A percentile compares a stretch with the other conserved stretches of the same genome.
Conservation (phyloP, 2,888 invertebrate species). For the Branchinecta sandiegonensis region DNA sequence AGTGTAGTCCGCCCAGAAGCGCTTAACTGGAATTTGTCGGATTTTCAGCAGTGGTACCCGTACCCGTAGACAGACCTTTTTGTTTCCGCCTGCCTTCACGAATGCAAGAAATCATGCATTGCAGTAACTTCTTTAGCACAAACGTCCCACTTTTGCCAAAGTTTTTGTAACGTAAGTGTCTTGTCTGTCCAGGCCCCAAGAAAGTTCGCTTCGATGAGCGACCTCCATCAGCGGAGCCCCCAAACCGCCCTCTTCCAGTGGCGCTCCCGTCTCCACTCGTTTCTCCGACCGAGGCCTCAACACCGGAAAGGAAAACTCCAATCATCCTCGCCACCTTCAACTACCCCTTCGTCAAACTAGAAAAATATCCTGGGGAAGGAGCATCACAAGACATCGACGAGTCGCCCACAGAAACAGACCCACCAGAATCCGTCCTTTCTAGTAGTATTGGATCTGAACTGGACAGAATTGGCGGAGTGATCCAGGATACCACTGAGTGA, state of each 20-base stretch:
- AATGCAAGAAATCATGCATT: too few species aligned
- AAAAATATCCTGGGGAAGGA: background rate
- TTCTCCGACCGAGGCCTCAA: background rate
- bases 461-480: background rate
- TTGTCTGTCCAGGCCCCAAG: background rate
- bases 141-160: too few species aligned
- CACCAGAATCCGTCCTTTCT: constrained; percentile 1
- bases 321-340: background rate
- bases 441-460: constrained; percentile 11
- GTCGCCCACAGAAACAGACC: background rate
- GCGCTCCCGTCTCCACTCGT: background rate
- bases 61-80: too few species aligned
- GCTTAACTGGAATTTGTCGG: too few species aligned
- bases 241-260: background rate
- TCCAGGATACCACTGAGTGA: background rate
- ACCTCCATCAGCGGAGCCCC: background rate
- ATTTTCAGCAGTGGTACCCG: too few species aligned
- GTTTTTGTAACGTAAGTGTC: too few species aligned
- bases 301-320: background rate
- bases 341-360: background rate
- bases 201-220: constrained; percentile 13
- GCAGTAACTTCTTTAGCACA: too few species aligned
- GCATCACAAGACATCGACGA: background rate
- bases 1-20: too few species aligned
- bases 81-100: too few species aligned